These are phyloP conservation scores for Pelvicachromis taeniatus DNA, from an alignment of 2,113 vertebrate species.

Conservation along the genomic window DNA sequence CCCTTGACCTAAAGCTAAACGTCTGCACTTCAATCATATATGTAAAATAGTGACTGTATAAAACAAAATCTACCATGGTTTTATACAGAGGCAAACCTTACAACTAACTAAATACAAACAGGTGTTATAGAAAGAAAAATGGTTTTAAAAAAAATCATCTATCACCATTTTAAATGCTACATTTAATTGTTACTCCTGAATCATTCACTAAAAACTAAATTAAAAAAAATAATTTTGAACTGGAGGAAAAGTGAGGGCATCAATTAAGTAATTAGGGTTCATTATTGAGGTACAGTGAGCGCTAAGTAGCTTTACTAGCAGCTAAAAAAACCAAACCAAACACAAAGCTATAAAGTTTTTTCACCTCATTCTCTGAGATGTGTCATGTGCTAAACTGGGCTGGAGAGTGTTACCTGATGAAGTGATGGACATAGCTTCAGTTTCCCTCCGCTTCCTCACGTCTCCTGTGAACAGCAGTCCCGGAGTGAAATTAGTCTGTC, in stretches of 20 bases:
- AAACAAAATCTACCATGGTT: not conserved
- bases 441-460: slow-evolving; percentile 60
- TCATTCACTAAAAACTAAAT: not conserved
- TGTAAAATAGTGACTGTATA: not conserved
- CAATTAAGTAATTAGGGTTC: not conserved
- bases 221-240: not conserved
- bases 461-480: slow-evolving; percentile 55
- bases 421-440: slow-evolving; percentile 29
- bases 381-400: not conserved
- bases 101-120: not conserved
- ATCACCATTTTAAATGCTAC: not conserved
- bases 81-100: not conserved
- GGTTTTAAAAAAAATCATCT: not conserved
- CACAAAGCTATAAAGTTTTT: not conserved
- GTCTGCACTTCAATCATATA: not conserved
- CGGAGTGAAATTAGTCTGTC: slow-evolving; percentile 56
- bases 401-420: slow-evolving; percentile 56
- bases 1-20: too few relatives aligned
- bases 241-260: not conserved
- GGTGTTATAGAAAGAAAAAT: not conserved
- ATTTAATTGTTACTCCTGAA: not conserved
- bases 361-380: not conserved
- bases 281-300: not conserved
- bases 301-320: not conserved
- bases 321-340: not conserved